Conservation (phyloP, 2,113 vertebrate genomes). For the Myotis lucifugus region DNA sequence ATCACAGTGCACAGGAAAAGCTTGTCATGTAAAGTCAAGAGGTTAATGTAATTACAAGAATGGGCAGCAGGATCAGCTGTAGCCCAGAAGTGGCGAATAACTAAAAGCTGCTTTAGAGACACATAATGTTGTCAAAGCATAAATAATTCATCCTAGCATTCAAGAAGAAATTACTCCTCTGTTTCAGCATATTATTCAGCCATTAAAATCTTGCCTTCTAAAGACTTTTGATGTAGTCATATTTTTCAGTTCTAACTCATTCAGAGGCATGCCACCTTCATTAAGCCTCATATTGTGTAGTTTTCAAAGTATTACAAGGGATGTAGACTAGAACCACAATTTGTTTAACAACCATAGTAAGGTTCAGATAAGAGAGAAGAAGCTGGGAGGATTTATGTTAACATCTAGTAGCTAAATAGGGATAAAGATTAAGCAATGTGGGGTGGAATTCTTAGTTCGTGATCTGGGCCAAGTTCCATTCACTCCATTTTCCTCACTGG, state of each 20-base stretch:
- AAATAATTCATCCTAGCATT: constrained; percentile 91
- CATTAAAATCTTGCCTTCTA: constrained; percentile 88
- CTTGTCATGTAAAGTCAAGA: constrained; percentile 90
- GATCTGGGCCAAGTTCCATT: constrained; percentile 60
- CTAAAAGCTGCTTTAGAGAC: constrained; percentile 90
- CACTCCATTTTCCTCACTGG: constrained; percentile 47
- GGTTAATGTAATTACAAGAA: constrained; percentile 93
- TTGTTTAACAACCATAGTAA: constrained; percentile 82
- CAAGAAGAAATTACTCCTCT: constrained; percentile 87
- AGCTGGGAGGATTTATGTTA: constrained; percentile 68
- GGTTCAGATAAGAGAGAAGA: constrained; percentile 75
- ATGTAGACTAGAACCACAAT: constrained; percentile 81
- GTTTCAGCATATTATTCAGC: constrained; percentile 88
- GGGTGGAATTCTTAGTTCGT: constrained; percentile 70
- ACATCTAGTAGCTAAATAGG: neutral
- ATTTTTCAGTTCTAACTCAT: constrained; percentile 85
- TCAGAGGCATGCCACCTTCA: constrained; percentile 81
- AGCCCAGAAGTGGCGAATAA: constrained; percentile 88
- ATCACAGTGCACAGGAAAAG: constrained; percentile 88
- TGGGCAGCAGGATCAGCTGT: constrained; percentile 89
- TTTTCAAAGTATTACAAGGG: constrained; percentile 83
- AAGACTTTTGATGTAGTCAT: constrained; percentile 87
- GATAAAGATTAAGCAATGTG: constrained; percentile 12
- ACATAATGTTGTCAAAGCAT: constrained; percentile 92
- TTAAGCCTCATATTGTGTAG: constrained; percentile 81